Evolutionary conservation across 2,797 vertebrate species (phyloP), one percentile per base, ranked within the genome.

Genomic region (Chiroxiphia lanceolata): DNA sequence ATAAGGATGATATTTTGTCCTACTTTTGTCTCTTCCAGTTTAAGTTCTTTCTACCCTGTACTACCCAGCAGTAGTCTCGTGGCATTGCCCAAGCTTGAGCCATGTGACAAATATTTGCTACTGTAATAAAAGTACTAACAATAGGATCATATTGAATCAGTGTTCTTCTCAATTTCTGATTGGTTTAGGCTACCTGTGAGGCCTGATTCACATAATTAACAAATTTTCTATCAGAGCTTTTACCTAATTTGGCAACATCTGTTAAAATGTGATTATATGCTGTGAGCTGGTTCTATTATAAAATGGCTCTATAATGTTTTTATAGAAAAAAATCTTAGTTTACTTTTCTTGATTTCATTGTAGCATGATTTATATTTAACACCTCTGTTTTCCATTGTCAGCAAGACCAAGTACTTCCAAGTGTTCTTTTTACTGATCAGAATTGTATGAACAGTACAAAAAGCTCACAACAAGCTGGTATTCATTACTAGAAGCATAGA

Each of bases 181-280:
- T 84, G 25, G 8, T 76, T 70, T 80, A 75, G 40, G 33, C 63
- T 79, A 60, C 34, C 45, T 90, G 26, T 78, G 67, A 89, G 57
- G 48, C 47, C 77, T 72, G 78, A 70, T 71, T 67, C 23, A n/a
- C 51, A 36, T 48, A 67, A 89, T 82, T 64, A 93, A 56, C 27
- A 71, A 45, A 42, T 76, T 83, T 96, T 91, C 54, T 71, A 23
- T 75, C 34, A 63, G 26, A 64, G 5, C 7, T 69, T 81, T 95
- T 87, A 81, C 68, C 40, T 93, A 84, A 85, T 92, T 87, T 95
- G 75, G 60, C 48, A 94, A 90, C 54, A 82, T 42, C 53, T 93
- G 34, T 90, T 94, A 92, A 94, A 95, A 94, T 15, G 17, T 77
- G 76, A 93, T 90, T 93, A 90, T 76, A 60, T 68, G 45, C 31